phyloP scores from a whole-genome alignment of 1,140 invertebrate species.

The Drosophila persimilis region DNA sequence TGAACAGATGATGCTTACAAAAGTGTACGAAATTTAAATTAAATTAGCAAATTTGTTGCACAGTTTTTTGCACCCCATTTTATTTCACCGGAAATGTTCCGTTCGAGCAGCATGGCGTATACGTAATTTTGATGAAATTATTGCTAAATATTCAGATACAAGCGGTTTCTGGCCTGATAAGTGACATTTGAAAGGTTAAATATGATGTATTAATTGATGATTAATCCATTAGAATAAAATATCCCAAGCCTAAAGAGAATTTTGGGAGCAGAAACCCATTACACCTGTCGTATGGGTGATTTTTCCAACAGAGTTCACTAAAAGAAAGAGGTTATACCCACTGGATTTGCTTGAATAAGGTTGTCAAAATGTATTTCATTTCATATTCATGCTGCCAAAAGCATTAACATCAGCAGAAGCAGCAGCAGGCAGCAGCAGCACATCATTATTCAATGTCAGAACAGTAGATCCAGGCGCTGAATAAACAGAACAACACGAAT shows the following conservation, averaged over 20 bases:
- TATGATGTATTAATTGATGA: conserved; percentile 11
- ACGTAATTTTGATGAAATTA: conserved; percentile 30
- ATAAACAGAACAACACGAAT: conserved; percentile 15
- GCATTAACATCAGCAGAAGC: conserved; percentile 24
- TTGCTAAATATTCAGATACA: conserved; percentile 23
- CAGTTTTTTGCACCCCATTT: not conserved
- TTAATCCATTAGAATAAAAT: not conserved
- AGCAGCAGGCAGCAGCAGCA: conserved; percentile 1
- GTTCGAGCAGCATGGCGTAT: conserved; percentile 30
- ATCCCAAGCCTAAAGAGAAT: no score
- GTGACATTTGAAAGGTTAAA: conserved; percentile 20
- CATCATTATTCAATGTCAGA: conserved; percentile 53
- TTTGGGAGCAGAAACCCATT: no score
- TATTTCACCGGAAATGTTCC: conserved; percentile 41
- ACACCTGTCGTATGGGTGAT: conserved; percentile 31
- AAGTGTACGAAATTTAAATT: conserved; percentile 12
- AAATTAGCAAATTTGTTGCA: conserved; percentile 7
- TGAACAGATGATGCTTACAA: not conserved
- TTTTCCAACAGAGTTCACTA: conserved; percentile 40
- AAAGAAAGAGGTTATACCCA: conserved; percentile 5
- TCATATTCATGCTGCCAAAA: conserved; percentile 39
- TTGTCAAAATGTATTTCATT: conserved; percentile 26
- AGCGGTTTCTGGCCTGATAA: conserved; percentile 29
- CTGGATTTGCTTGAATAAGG: conserved; percentile 4
- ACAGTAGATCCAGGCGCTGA: not conserved